A percentile compares a stretch with the other conserved stretches of the same genome.
These are phyloP conservation scores for Pseudopipra pipra DNA, from an alignment of 2,113 vertebrate genomes.

Conservation along the genomic window DNA sequence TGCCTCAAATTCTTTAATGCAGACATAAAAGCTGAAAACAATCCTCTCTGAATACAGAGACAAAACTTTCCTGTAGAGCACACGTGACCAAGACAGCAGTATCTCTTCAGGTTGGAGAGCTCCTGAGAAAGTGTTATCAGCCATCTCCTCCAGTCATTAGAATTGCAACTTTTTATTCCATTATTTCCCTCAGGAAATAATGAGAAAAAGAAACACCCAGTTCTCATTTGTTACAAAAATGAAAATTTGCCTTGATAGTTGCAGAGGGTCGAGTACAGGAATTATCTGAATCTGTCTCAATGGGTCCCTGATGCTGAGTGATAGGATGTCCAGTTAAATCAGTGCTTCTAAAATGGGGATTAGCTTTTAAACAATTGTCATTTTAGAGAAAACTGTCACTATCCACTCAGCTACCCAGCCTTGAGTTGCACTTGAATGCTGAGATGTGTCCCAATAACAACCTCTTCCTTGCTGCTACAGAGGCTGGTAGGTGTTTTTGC, in stretches of 20 bases:
- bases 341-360: not conserved
- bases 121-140: not conserved
- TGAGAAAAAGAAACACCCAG: not conserved
- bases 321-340: not conserved
- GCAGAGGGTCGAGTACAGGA: not conserved
- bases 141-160: not conserved
- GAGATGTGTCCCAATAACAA: not conserved
- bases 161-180: not conserved
- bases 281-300: not conserved
- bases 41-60: not conserved
- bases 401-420: not conserved
- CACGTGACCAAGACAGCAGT: not conserved
- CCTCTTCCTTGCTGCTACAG: not conserved
- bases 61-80: not conserved
- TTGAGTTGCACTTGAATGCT: not conserved
- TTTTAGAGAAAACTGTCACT: not conserved
- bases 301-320: not conserved
- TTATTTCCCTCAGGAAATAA: not conserved
- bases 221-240: not conserved
- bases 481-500: not conserved
- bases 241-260: not conserved
- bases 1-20: not conserved
- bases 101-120: not conserved
- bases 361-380: not conserved
- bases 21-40: not conserved